Evolutionary conservation across 2,888 invertebrate species (phyloP), one percentile per base, ranked within the genome.

Genomic region (Leistus spinibarbis): DNA sequence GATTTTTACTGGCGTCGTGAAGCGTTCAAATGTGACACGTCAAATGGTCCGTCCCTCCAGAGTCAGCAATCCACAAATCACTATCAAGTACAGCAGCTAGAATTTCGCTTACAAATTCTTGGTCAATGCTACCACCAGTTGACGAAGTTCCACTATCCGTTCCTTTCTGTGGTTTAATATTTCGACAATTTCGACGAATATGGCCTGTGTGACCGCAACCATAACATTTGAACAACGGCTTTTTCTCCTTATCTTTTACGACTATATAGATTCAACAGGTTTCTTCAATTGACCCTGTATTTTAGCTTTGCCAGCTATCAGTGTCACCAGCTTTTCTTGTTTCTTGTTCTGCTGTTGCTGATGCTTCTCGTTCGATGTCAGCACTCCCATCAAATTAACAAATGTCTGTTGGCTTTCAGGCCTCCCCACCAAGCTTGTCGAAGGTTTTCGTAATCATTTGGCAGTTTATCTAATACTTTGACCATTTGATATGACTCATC

Each of bases 41-140:
- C 56, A 69, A 13, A 23, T 60, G 68, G 17, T 75, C 60, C 5
- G 69, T 60, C 9, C 62, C 75, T 17, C 75, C 69, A 69, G 75
- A 69, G 17, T 75, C 75, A 7, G 7, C 24, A 3, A 24, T 3
- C 3, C 3, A 24, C 24, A 24, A 24, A 24, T 24, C 24, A 7
- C 24, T 24, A 24, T 24, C 24, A 24, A 24, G 24, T 17, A 16
- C 17, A 24, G 17, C 7, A n/a, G 0, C 4, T 22, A 24, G 3
- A 24, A 24, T 24, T 7, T 24, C 24, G 24, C 24, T 24, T 24
- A 24, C 24, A 22, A 27, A 24, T 27, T 65, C 40, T 17, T 66
- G 71, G 19, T 54, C 64, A n/a, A 20, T 53, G 10, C 40, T 2
- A 23, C 27, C 19, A 65, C n/a, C n/a, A n/a, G n/a, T n/a, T n/a